Conservation (phyloP, 2,888 invertebrate genomes). For the Anodontia alba region DNA sequence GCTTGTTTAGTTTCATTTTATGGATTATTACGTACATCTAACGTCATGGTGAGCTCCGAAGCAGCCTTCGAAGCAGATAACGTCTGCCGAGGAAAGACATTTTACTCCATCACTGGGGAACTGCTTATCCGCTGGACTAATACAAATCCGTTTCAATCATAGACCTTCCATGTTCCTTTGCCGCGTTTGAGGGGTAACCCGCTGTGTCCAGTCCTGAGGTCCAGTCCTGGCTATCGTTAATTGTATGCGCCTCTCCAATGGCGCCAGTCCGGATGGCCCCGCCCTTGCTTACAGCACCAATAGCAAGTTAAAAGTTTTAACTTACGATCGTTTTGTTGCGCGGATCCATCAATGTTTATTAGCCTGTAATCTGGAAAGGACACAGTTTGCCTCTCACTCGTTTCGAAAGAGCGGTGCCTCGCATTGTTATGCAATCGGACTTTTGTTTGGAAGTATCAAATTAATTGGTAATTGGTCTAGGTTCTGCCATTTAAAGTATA, state of each 20-base stretch:
- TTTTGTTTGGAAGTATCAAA: not conserved
- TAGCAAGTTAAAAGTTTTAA: not conserved
- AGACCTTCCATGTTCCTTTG: constrained; percentile 25
- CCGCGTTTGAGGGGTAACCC: constrained; percentile 11
- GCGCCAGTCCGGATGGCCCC: constrained; percentile 6
- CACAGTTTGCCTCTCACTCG: no score
- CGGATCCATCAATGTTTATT: no score
- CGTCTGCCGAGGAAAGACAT: constrained; percentile 24
- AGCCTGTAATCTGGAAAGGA: no score
- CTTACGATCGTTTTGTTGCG: not conserved
- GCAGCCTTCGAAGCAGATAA: constrained; percentile 4
- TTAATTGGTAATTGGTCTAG: constrained; percentile 2
- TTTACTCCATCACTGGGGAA: constrained; percentile 25
- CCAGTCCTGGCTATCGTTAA: constrained; percentile 31
- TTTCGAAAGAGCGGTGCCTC: no score
- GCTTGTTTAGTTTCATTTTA: constrained; percentile 26
- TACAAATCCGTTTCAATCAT: constrained; percentile 29
- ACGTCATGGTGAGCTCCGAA: constrained; percentile 17
- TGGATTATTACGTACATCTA: constrained; percentile 24
- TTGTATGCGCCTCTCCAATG: not conserved
- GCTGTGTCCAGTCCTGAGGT: constrained; percentile 27
- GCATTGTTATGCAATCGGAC: not conserved
- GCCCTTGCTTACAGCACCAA: constrained; percentile 9
- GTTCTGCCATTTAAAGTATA: not conserved
- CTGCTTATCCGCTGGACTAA: constrained; percentile 33